A percentile compares a stretch with the other conserved stretches of the same genome.
phyloP scores from a whole-genome alignment of 2,797 vertebrate species.

The Sebastes taczanowskii region DNA sequence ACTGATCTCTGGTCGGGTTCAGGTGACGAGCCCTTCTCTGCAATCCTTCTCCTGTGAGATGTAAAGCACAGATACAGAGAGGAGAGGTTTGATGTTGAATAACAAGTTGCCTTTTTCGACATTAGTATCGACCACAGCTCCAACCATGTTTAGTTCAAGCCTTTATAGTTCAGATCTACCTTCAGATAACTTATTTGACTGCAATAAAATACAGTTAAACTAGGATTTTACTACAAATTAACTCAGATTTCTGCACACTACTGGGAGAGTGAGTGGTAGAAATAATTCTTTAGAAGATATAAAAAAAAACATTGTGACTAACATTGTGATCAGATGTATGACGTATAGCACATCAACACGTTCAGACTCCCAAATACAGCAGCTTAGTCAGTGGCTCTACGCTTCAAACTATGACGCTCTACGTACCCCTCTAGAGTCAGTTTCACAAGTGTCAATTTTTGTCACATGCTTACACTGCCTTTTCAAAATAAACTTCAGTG shows the following conservation, averaged over 20 bases:
- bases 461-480: no score
- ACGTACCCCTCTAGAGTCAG: no score
- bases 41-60: conserved; percentile 91
- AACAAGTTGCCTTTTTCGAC: no score
- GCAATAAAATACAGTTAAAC: neutral
- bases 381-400: no score
- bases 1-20: conserved; percentile 93
- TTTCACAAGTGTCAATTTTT: no score
- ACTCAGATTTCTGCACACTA: no score
- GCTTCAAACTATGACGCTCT: no score
- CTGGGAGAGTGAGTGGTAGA: neutral
- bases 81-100: neutral
- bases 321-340: no score
- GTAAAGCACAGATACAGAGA: neutral
- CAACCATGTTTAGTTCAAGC: neutral
- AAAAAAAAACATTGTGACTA: neutral
- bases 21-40: conserved; percentile 94
- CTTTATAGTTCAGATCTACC: neutral
- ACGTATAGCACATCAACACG: no score
- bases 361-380: no score
- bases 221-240: no score
- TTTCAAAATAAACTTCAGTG: no score
- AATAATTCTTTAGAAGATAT: neutral
- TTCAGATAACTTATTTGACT: neutral
- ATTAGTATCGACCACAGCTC: neutral